Conservation (phyloP, 2,113 vertebrate species). For the Ophthalmolycus amberensis region DNA sequence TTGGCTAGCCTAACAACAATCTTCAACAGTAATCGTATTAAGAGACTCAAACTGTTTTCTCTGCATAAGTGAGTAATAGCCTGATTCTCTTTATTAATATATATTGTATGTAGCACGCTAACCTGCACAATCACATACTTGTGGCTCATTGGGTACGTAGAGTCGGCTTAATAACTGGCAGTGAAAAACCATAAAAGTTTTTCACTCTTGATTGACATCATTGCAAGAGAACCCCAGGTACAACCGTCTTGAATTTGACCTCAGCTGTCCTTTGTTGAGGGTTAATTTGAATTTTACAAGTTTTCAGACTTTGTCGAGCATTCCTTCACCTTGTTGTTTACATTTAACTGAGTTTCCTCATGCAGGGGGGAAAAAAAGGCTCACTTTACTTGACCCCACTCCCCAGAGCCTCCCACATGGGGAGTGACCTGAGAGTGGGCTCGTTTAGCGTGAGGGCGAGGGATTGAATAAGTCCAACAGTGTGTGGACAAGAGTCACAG, state of each 20-base stretch:
- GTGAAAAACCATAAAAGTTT: neutral
- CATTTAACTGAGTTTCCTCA: constrained; percentile 19
- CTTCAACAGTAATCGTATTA: neutral
- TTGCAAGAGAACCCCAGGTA: neutral
- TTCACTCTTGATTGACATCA: neutral
- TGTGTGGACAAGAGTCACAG: constrained; percentile 35
- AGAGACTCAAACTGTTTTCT: neutral
- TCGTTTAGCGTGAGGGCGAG: constrained; percentile 33
- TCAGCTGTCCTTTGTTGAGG: constrained; percentile 26
- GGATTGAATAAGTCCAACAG: constrained; percentile 31
- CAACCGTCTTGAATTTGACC: constrained; percentile 5
- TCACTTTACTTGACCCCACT: constrained; percentile 46
- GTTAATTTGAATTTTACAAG: constrained; percentile 17
- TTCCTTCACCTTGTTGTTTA: constrained; percentile 34
- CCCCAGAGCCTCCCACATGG: constrained; percentile 32
- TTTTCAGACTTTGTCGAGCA: constrained; percentile 38
- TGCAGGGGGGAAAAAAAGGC: constrained; percentile 14
- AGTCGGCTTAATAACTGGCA: neutral
- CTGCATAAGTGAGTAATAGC: neutral
- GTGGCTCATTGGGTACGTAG: neutral
- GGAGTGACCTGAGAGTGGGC: constrained; percentile 27
- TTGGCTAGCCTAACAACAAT: neutral
- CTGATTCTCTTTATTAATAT: neutral
- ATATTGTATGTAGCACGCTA: neutral
- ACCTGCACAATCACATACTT: neutral